Evolutionary conservation across 2,888 invertebrate genomes (phyloP), one percentile per base, ranked within the genome.

Genomic region (Macrosoma leucophasiata): DNA sequence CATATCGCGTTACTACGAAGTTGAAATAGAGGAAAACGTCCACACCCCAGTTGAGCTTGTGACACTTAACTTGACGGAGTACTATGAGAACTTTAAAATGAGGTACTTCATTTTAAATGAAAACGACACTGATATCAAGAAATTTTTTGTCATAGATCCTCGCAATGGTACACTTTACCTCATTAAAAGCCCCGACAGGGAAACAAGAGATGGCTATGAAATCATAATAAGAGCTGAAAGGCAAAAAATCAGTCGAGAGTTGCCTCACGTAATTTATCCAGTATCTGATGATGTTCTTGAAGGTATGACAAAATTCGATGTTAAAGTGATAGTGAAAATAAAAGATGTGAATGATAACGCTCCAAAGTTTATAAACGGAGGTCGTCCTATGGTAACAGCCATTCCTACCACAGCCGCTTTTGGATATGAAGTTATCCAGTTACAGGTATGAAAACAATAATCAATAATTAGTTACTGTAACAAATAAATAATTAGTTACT

Each of bases 341-440:
- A 88, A 88, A 26, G 95, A 95, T 64, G 89, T 91, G 1, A 95
- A 95, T 58, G 95, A 95, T 58, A 94, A 95, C 62, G 78, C 90
- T 2, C 95, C 95, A 0, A 89, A 86, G 53, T 95, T 95, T 60
- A 87, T 87, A 2, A 88, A 89, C 21, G 89, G 88, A 34, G 93
- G 93, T 2, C 84, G 91, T 17, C 94, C 95, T 0, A 87, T 94
- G 45, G 89, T 95, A 0, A 92, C 94, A 0, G 94, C 94, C 0
- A 90, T 95, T 41, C 92, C 94, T 0, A 89, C 92, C 0, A 90
- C 91, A 14, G 94, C 93, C 4, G 88, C 89, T 39, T 95, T 93
- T 63, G 95, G 94, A 1, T 91, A 93, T 61, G 91, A 92, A 61
- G 90, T 95, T 32, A 87, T 93, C 26, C 88, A 88, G 57, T 86